Base-by-base conservation (phyloP, 30 jellyfish, hydroid and myxozoan genomes). In the Chironex yamaguchii region DNA sequence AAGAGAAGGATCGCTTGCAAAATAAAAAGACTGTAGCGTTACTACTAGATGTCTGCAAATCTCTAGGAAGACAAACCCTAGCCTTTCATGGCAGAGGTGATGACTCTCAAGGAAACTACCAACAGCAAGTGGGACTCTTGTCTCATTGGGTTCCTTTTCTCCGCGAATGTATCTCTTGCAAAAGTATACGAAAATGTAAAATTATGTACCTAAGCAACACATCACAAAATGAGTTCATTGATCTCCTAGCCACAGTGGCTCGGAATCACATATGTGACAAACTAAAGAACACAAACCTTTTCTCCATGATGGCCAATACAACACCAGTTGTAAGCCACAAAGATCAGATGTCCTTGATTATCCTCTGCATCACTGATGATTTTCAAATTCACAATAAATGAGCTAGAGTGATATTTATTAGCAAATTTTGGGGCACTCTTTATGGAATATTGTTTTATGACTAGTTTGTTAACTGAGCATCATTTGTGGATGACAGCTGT, bases 101-200 rank as follows among this genome's bases (percentile, higher is more conserved):
- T 31, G 69, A 52, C 69, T 52, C 69, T 20, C 69, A 52, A 31
- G 69, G 69, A 20, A 52, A 52, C 69, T 52, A 52, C 69, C 22
- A 52, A 11, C 69, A 52, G 25, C 22, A 28, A 20, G 69, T 52
- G 22, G 69, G 30, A 52, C 69, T 52, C 25, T 52, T 52, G 69
- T 52, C 69, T 31, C 69, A 31, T 28, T 52, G 69, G 11, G 69
- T 52, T 52, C 69, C 69, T 52, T 52, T 52, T 11, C 69, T 52
- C 11, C 30, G 25, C 25, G 69, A 52, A 52, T 52, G 69, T 3
- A 52, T 52, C 25, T 52, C 69, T 52, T 20, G 11, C 69, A 52
- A 11, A 11, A 31, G 69, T 52, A 52, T 52, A 31, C 22, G 69
- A 52, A 11, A 52, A 52, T 52, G 25, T 31, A 52, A 52, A 52